Evolutionary conservation across 2,797 vertebrate species (phyloP).

Genomic region (Brachyrhaphis roseni): DNA sequence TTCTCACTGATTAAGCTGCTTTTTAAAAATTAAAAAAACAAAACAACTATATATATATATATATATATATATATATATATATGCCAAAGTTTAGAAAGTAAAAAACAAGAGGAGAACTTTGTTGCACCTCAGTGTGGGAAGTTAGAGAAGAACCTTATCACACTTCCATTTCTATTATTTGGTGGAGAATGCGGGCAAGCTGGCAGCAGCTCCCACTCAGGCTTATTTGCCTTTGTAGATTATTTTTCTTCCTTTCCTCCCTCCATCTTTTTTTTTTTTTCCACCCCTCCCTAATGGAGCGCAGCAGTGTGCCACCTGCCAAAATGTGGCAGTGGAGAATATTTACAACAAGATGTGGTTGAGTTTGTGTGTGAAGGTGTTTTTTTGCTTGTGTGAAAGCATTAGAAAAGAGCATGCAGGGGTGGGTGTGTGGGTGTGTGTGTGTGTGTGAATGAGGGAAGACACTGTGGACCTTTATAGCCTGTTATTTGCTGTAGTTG

Average conservation of each 20-base stretch:
- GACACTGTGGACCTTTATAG: constrained; percentile 43
- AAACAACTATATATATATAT: too few species aligned
- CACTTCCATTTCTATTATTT: constrained; percentile 68
- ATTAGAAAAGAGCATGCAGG: constrained; percentile 24
- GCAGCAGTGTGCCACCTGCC: constrained; percentile 65
- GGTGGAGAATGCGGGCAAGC: constrained; percentile 58
- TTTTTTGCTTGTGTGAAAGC: constrained; percentile 15
- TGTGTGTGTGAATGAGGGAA: constrained; percentile 21
- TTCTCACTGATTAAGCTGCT: not conserved
- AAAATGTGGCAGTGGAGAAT: constrained; percentile 55
- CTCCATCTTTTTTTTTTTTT: not conserved
- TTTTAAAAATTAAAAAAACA: not conserved
- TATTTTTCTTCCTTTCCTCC: constrained; percentile 22
- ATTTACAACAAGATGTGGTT: constrained; percentile 33
- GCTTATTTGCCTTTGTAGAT: constrained; percentile 75
- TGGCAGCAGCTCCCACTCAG: constrained; percentile 62
- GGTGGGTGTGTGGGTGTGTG: constrained; percentile 20
- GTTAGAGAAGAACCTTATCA: constrained; percentile 65
- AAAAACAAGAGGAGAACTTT: not conserved
- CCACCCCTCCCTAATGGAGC: constrained; percentile 48
- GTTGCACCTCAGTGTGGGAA: constrained; percentile 27
- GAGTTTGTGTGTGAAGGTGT: constrained; percentile 26
- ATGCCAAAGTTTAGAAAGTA: constrained; percentile 5
- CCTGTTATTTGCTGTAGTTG: constrained; percentile 48
- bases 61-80: too few species aligned